Conservation (phyloP, 2,113 vertebrate species). For the Propithecus coquereli region DNA sequence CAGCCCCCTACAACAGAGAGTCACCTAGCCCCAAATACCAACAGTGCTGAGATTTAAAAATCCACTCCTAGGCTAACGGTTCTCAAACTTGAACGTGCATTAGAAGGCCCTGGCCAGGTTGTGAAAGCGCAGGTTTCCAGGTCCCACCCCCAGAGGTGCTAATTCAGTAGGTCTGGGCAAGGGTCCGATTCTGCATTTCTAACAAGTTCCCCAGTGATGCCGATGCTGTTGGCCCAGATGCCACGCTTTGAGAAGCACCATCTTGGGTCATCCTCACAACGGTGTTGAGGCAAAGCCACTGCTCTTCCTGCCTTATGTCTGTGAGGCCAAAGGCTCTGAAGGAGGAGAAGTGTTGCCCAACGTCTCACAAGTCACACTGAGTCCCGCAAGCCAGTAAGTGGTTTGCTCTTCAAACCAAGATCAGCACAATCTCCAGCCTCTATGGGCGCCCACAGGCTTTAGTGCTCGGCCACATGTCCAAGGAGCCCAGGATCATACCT, state of each 20-base stretch:
- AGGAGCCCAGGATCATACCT: background rate
- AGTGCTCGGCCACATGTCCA: background rate
- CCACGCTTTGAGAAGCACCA: too few relatives aligned
- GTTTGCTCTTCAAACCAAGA: background rate
- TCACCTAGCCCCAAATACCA: background rate
- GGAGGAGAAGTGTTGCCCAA: background rate
- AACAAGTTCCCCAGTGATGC: background rate
- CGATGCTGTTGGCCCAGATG: background rate
- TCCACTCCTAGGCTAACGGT: background rate
- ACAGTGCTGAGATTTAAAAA: background rate
- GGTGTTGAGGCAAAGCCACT: background rate
- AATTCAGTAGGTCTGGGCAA: background rate
- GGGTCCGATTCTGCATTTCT: background rate
- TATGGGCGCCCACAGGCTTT: rapidly evolving
- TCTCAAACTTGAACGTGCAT: background rate
- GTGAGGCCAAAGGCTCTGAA: background rate
- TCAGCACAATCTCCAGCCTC: background rate
- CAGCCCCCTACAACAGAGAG: too few relatives aligned
- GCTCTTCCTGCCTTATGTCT: background rate
- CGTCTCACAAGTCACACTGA: background rate
- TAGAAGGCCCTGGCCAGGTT: background rate
- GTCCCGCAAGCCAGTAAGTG: background rate
- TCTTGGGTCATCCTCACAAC: background rate
- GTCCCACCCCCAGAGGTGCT: background rate
- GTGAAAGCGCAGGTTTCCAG: background rate